phyloP scores from a whole-genome alignment of 2,797 vertebrate species.

The Orestias chungarensis region DNA sequence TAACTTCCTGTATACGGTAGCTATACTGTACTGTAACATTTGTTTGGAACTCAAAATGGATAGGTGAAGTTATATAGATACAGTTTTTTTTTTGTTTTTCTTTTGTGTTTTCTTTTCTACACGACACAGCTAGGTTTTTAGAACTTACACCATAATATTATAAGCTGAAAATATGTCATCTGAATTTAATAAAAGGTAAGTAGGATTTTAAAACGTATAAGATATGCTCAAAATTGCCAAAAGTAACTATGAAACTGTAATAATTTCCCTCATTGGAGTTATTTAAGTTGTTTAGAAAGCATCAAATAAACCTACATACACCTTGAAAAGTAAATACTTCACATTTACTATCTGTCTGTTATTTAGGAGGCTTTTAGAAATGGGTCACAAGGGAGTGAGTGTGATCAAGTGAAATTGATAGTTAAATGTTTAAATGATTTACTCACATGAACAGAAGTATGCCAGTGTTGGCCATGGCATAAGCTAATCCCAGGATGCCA shows the following conservation, averaged over 20 bases:
- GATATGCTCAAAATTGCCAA: neutral
- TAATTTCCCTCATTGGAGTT: neutral
- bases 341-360: neutral
- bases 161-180: neutral
- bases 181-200: neutral
- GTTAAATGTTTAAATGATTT: constrained; percentile 1
- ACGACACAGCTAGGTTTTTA: neutral
- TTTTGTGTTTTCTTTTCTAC: neutral
- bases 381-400: no score
- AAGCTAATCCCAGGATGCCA: constrained; percentile 95
- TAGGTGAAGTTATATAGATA: no score
- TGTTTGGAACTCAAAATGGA: no score
- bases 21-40: no score
- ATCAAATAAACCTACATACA: neutral
- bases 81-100: neutral
- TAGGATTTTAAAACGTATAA: neutral
- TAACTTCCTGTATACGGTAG: no score
- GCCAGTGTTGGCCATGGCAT: constrained; percentile 98
- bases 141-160: no score
- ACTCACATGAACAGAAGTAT: constrained; percentile 96
- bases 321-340: neutral
- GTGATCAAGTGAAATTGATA: no score
- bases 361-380: neutral
- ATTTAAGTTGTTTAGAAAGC: neutral
- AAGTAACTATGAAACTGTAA: neutral